Evolutionary conservation across 1,140 invertebrate species (phyloP), one percentile per base, ranked within the genome.

Genomic region (Alviniconcha marisindica): DNA sequence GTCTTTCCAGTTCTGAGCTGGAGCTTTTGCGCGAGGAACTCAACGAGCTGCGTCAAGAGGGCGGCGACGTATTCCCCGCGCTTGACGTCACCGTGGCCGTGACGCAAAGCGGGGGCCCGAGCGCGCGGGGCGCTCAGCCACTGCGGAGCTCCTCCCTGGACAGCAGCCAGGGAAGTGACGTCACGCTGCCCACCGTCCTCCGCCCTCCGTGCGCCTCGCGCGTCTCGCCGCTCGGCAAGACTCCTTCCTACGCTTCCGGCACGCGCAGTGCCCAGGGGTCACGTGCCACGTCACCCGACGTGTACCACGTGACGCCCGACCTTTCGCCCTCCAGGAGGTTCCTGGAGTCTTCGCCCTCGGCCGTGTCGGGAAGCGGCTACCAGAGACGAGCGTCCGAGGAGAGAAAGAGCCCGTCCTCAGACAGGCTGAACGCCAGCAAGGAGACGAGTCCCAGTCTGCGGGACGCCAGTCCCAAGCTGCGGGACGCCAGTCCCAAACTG

Each of bases 1-100:
- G 86, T 76, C 80, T 90, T 5, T 89, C 88, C 0, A 88, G 85
- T 82, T 88, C 89, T 42, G 87, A 90, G 77, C 66, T 90, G 24
- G 87, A 89, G 40, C 84, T 89, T 38, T 38, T 88, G 15, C 88
- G 87, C 54, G 86, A 88, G 24, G 86, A 88, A 38, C 85, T 88
- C 54, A 66, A 83, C n/a, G 54, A 77, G 33, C 2, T 84, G 24
- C 77, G 77, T 15, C 78, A 69, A 5, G 81, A 77, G 21, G 51
- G 80, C 31, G 71, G 77, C 76, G 82, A 81, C 73, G 71, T 78
- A n/a, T 83, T 77, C 40, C 42, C 81, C 7, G 74, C 79, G 7
- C 48, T 66, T n/a, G 80, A 66, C 36, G 77, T 80, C 28, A 63
- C 71, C 18, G 66, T 48, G 7, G 21, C 14, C 78, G 76, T 28